Conservation (phyloP, 2,888 invertebrate species). For the Orthonevra nobilis region DNA sequence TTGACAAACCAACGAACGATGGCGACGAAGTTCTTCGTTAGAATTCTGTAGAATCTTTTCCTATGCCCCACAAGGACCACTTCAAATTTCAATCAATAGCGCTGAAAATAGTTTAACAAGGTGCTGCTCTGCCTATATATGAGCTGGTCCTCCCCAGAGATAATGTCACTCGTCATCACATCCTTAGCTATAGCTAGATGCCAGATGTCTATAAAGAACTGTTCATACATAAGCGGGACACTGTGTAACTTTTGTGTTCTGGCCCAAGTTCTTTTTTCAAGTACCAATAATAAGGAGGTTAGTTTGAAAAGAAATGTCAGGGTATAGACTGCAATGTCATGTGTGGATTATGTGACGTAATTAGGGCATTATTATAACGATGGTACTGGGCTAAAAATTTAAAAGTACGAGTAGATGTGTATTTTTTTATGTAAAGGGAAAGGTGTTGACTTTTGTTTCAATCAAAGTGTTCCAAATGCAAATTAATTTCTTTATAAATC, state of each 20-base stretch:
- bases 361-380: constrained; percentile 61
- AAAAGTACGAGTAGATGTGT: no score
- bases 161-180: constrained; percentile 65
- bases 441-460: no score
- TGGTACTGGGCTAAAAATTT: constrained; percentile 50
- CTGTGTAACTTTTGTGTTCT: constrained; percentile 60
- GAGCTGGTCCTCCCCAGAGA: constrained; percentile 64
- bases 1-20: constrained; percentile 21
- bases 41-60: constrained; percentile 55
- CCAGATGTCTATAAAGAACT: constrained; percentile 4
- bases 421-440: no score
- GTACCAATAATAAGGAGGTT: constrained; percentile 70
- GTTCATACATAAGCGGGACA: constrained; percentile 1
- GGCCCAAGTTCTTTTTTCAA: constrained; percentile 63
- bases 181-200: constrained; percentile 47
- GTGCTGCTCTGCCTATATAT: constrained; percentile 54
- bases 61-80: constrained; percentile 53
- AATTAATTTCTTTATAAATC: no score
- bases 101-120: constrained; percentile 65
- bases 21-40: constrained; percentile 40
- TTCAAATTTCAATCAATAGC: constrained; percentile 67
- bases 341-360: constrained; percentile 65
- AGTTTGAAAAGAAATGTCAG: constrained; percentile 70
- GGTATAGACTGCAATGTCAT: constrained; percentile 70
- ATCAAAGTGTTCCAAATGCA: no score